phyloP scores from a whole-genome alignment of 2,888 invertebrate genomes.

The Plagodis dolabraria region DNA sequence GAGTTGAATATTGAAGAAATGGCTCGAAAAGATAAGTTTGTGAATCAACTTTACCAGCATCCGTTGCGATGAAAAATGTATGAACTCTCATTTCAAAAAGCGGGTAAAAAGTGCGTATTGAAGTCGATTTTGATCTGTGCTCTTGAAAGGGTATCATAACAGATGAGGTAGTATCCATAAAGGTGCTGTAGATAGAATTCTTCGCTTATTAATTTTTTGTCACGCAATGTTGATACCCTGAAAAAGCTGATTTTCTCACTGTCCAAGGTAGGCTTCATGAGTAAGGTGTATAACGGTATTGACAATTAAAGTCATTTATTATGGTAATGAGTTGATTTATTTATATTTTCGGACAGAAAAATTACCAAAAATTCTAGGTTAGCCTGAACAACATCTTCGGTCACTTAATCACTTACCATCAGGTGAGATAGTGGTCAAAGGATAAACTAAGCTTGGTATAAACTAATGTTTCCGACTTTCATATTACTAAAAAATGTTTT shows the following conservation, averaged over 20 bases:
- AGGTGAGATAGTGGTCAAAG: no score
- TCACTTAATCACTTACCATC: no score
- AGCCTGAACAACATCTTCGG: no score
- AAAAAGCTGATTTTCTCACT: constrained; percentile 2
- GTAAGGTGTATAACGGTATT: neutral
- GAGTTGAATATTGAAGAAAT: constrained; percentile 32
- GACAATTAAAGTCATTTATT: neutral
- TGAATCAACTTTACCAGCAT: constrained; percentile 56
- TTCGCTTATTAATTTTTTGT: constrained; percentile 27
- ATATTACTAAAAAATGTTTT: no score
- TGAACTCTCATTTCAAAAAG: constrained; percentile 70
- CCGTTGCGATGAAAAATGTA: constrained; percentile 78
- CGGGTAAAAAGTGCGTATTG: constrained; percentile 69
- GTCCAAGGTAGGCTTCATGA: constrained; percentile 1
- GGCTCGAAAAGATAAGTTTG: constrained; percentile 39
- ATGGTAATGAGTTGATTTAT: no score
- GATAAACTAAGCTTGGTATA: no score
- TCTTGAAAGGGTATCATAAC: constrained; percentile 71
- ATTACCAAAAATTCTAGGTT: no score
- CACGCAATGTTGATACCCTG: constrained; percentile 7
- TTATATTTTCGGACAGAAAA: no score
- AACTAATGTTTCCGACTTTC: no score
- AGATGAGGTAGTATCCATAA: constrained; percentile 43
- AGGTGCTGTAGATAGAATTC: constrained; percentile 27
- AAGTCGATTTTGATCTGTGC: constrained; percentile 75